Conservation (phyloP, 1,140 invertebrate species). For the Anoplolepis gracilipes region DNA sequence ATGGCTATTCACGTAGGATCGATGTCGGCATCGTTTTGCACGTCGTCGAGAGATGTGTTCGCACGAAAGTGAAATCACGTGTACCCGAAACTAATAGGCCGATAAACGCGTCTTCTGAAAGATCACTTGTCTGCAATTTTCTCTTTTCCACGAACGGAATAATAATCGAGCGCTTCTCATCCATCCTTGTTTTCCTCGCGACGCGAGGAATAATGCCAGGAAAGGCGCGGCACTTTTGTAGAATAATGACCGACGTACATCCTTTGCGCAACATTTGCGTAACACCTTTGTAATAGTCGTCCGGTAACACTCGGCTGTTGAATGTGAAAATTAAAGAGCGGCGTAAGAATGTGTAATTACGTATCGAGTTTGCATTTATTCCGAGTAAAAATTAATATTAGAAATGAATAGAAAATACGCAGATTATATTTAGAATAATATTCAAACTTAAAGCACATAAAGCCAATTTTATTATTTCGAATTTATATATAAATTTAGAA, state of each 20-base stretch:
- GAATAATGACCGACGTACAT: conserved; percentile 32
- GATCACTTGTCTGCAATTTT: conserved; percentile 48
- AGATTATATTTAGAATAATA: neutral
- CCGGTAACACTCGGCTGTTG: conserved; percentile 4
- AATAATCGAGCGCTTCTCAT: conserved; percentile 33
- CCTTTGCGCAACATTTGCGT: conserved; percentile 49
- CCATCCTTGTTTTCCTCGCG: neutral
- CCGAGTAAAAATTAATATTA: neutral
- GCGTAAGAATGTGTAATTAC: neutral
- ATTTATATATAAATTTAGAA: neutral
- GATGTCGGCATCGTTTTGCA: conserved; percentile 26
- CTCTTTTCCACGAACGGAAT: conserved; percentile 8
- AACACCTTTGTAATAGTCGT: conserved; percentile 26
- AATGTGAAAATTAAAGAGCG: conserved; percentile 25
- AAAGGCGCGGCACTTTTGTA: conserved; percentile 46
- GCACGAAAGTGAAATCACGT: conserved; percentile 71
- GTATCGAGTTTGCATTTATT: neutral
- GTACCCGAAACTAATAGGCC: conserved; percentile 65
- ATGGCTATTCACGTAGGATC: conserved; percentile 11
- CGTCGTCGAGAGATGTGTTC: conserved; percentile 30
- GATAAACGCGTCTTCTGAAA: conserved; percentile 67
- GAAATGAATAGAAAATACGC: neutral
- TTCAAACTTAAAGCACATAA: neutral
- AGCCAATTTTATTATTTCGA: neutral
- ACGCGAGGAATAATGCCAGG: neutral